A percentile compares a stretch with the other conserved stretches of the same genome.
Evolutionary conservation across 2,113 vertebrate species (phyloP).

Genomic region (Spheniscus mendiculus): DNA sequence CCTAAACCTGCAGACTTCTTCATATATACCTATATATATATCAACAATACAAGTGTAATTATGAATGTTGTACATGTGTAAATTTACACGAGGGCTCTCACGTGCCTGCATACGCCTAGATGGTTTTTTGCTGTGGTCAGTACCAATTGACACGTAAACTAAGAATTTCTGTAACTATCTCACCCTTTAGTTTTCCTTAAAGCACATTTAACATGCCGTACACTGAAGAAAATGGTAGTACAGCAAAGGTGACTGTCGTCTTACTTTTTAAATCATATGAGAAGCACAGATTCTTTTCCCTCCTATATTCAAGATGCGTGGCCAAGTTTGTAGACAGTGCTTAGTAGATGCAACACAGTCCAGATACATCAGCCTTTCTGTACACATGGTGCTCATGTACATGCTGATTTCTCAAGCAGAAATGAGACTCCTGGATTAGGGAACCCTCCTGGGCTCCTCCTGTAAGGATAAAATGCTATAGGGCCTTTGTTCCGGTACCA

Average conservation of each 20-base stretch:
- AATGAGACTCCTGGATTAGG: neutral
- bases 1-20: neutral
- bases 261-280: neutral
- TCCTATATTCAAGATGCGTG: neutral
- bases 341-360: neutral
- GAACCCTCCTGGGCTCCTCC: neutral
- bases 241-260: neutral
- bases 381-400: neutral
- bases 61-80: neutral
- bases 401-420: neutral
- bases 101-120: neutral
- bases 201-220: neutral
- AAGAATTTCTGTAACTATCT: neutral
- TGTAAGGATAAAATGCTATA: neutral
- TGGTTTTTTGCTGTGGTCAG: neutral
- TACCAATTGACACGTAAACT: neutral
- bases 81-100: neutral
- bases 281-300: neutral
- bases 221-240: neutral
- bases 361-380: neutral
- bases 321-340: neutral
- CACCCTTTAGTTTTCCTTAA: neutral
- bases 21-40: neutral
- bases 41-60: neutral
- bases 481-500: neutral